Base-by-base conservation (phyloP, 2,113 vertebrate genomes). In the Galeopterus variegatus region DNA sequence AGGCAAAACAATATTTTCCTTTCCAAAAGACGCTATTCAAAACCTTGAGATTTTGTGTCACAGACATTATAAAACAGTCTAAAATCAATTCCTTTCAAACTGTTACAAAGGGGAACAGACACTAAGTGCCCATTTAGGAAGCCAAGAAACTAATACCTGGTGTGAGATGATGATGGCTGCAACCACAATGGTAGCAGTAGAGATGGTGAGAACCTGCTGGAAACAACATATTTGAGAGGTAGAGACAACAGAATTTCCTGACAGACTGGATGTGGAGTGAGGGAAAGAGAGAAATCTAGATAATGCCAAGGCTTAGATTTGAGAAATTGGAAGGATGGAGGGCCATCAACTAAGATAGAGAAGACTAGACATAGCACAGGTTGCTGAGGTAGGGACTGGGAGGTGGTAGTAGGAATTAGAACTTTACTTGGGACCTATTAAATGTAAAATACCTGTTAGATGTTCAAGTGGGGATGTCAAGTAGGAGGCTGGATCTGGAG, bases 1-100 rank as follows among this genome's bases (percentile, higher is more conserved):
- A 77, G 70, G 75, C 0, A n/a, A 19, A 79, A 70, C 17, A 86
- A 33, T 83, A 64, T 84, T 85, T 89, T 73, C 90, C 76, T 83
- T 95, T 24, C 11, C 70, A 73, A 79, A 88, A 19, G 6, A 52
- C 48, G 28, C 41, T 70, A 65, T 70, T 76, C 9, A 31, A 90
- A 82, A 94, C 73, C 48, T 6, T 88, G 48, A 60, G 24, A 69
- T 94, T 95, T 95, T 41, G 84, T 28, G 7, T 73, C 56, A 65
- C 1, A 82, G 54, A 90, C 28, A 88, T 60, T 77, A 69, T 56
- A 91, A 81, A 85, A 54, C 4, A 24, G 15, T 24, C 60, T 73
- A 56, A 52, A 75, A 58, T 81, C 6, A 88, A 85, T 65, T 95
- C 26, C 41, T 67, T 75, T 84, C 65, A 90, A 88, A 89, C 88